These are phyloP conservation scores for Mohoua ochrocephala DNA, from an alignment of 2,113 vertebrate species.

Conservation along the genomic window DNA sequence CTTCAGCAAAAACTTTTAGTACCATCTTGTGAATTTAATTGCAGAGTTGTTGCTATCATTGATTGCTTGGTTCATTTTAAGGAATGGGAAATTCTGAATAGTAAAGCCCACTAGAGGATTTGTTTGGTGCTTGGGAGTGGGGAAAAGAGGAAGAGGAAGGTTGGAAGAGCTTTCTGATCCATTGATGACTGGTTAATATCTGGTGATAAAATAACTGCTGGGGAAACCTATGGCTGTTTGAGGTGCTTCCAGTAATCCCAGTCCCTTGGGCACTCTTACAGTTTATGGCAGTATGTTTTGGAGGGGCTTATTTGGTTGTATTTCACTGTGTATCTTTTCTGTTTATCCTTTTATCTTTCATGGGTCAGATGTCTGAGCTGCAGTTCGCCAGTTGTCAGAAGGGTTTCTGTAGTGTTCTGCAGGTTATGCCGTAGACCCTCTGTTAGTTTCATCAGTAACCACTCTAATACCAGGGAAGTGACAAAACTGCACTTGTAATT, in stretches of 20 bases:
- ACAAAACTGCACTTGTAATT: neutral
- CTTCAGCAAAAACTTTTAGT: neutral
- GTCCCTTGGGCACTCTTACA: neutral
- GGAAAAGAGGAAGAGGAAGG: neutral
- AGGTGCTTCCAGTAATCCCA: neutral
- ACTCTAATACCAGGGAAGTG: neutral
- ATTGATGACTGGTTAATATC: neutral
- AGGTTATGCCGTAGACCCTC: neutral
- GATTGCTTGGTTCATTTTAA: neutral
- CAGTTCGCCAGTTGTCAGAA: neutral
- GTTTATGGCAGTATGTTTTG: neutral
- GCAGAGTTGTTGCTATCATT: neutral
- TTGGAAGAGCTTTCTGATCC: neutral
- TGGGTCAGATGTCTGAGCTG: neutral
- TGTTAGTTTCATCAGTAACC: neutral
- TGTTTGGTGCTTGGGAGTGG: neutral
- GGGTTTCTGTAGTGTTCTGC: fast-evolving
- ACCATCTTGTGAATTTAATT: neutral
- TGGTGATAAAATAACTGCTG: neutral
- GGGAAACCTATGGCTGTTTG: neutral
- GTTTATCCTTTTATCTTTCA: too few relatives aligned
- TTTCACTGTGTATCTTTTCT: neutral
- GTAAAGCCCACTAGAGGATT: neutral
- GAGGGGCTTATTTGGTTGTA: neutral
- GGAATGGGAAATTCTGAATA: neutral